These are phyloP conservation scores for Baronia brevicornis DNA, from an alignment of 2,888 invertebrate genomes.

Conservation along the genomic window DNA sequence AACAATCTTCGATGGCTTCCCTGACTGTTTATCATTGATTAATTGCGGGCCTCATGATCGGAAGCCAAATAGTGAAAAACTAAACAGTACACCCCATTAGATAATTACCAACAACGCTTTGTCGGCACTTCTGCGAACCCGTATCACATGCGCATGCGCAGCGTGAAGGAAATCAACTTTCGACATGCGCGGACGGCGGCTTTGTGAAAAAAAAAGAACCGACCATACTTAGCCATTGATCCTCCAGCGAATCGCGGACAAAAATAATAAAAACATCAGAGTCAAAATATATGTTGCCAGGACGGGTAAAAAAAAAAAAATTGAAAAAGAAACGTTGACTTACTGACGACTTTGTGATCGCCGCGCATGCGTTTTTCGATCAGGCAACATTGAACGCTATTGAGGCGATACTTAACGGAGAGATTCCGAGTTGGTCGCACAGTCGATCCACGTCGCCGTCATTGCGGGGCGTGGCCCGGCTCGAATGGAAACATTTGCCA, in stretches of 20 bases:
- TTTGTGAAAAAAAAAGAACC: conserved; percentile 55
- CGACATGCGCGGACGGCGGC: conserved; percentile 48
- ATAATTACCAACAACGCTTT: conserved; percentile 57
- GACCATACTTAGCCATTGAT: conserved; percentile 52
- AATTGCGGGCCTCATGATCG: conserved; percentile 52
- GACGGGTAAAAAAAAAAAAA: conserved; percentile 53
- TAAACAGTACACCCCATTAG: conserved; percentile 62
- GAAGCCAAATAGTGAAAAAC: conserved; percentile 67
- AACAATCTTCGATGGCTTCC: conserved; percentile 24
- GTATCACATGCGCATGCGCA: conserved; percentile 23
- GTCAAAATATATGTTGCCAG: conserved; percentile 75
- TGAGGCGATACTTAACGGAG: conserved; percentile 12
- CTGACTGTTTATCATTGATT: conserved; percentile 49
- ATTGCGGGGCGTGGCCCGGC: conserved; percentile 64
- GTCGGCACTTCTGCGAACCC: conserved; percentile 60
- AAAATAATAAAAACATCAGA: conserved; percentile 76
- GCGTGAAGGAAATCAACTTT: conserved; percentile 41
- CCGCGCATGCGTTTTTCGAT: conserved; percentile 31
- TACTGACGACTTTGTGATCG: conserved; percentile 62
- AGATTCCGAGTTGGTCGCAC: conserved; percentile 14
- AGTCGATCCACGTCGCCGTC: conserved; percentile 41
- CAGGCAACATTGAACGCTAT: conserved; percentile 23
- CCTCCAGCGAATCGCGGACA: conserved; percentile 60
- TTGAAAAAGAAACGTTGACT: conserved; percentile 61
- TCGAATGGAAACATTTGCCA: conserved; percentile 75